Evolutionary conservation across 2,113 vertebrate species (phyloP).

Genomic region (Psephotus haematonotus): DNA sequence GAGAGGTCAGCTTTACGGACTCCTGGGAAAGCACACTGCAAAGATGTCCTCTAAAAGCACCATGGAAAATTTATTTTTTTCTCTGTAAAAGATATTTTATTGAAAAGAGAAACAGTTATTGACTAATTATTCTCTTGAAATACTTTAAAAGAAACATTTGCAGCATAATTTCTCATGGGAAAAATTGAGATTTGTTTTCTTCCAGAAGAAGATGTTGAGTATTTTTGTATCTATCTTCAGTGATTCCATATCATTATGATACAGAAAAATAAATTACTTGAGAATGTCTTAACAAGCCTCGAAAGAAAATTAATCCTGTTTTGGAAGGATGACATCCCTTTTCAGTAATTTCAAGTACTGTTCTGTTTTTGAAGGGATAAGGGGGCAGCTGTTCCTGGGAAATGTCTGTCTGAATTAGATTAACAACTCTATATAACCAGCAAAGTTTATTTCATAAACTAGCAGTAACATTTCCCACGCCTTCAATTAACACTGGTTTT

Average conservation of each 20-base stretch:
- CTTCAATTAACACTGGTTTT: slow-evolving; percentile 75
- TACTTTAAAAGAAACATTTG: not conserved
- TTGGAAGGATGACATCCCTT: not conserved
- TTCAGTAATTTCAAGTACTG: not conserved
- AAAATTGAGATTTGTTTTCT: not conserved
- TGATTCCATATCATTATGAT: not conserved
- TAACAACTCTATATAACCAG: slow-evolving; percentile 26
- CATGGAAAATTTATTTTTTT: not conserved
- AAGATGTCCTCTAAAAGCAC: not conserved
- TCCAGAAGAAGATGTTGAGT: not conserved
- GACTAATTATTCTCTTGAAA: slow-evolving; percentile 34
- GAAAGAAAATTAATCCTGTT: not conserved
- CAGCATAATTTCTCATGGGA: not conserved
- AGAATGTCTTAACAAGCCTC: not conserved
- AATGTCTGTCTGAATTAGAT: slow-evolving; percentile 1
- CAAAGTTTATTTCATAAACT: slow-evolving; percentile 66
- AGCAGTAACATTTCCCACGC: slow-evolving; percentile 53
- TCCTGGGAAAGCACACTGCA: not conserved
- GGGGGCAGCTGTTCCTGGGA: not conserved
- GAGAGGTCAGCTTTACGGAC: not conserved
- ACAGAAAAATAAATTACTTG: not conserved
- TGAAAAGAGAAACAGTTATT: not conserved
- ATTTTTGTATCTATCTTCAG: not conserved
- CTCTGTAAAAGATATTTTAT: not conserved
- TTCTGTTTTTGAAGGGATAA: not conserved